Base-by-base conservation (phyloP, 2,888 invertebrate genomes). In the Chorisops tibialis region DNA sequence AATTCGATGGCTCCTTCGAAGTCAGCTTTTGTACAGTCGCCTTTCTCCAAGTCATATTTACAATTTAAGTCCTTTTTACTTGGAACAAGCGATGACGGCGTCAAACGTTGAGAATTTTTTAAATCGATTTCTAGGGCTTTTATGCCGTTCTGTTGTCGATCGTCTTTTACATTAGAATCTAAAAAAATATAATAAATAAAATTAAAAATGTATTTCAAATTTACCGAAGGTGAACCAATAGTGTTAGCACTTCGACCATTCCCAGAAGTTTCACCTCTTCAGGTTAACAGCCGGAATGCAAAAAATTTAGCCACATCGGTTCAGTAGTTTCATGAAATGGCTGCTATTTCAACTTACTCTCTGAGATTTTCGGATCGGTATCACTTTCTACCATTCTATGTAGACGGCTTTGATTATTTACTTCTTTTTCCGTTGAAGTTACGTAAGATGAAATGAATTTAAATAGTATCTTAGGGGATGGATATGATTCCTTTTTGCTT, bases 361-460 rank as follows among this genome's bases (percentile, higher is more conserved):
- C 83, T 84, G 85, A 84, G 83, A 86, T 85, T 84, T 87, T 89
- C 80, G 85, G 83, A 79, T 84, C 84, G 81, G 85, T 85, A 83
- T 89, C 90, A 89, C 88, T 85, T 89, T 91, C 90, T 90, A 91
- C 90, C 90, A 91, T 91, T 88, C 90, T 91, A 91, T 82, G 83
- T 82, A 80, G 82, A 82, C 83, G 79, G 80, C 79, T 74, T 72
- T 69, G 70, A 66, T 70, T 73, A 68, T 70, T 68, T 72, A 70
- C 48, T 59, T 47, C 59, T 45, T 45, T 30, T 59, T 48, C 48
- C 14, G 43, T n/a, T 12, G 48, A 59, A 59, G 59, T 59, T 59
- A 21, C 16, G 19, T 30, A 9, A 58, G 22, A 30, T 35, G 48
- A 16, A 48, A 47, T 41, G 41, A 30, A 2, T 30, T 30, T 30